A percentile compares a stretch with the other conserved stretches of the same genome.
These are phyloP conservation scores for Amphipoea lucens DNA, from an alignment of 2,888 invertebrate species.

Conservation along the genomic window DNA sequence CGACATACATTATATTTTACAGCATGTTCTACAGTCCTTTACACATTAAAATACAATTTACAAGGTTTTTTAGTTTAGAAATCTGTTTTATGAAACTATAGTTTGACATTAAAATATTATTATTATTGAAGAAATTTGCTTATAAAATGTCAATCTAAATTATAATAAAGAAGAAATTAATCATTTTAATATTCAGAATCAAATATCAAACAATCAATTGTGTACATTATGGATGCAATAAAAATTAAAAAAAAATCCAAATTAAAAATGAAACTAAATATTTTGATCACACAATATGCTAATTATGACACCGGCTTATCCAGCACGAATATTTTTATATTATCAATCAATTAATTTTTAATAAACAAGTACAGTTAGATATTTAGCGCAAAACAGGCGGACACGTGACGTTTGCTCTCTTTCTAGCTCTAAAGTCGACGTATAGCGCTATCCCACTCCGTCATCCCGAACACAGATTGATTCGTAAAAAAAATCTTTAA, in stretches of 20 bases:
- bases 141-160: constrained; percentile 1
- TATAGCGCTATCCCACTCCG: constrained; percentile 28
- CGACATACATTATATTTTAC: constrained; percentile 53
- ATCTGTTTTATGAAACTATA: constrained; percentile 7
- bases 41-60: constrained; percentile 47
- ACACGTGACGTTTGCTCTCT: constrained; percentile 34
- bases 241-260: neutral
- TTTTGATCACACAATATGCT: constrained; percentile 47
- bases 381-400: constrained; percentile 43
- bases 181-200: constrained; percentile 6
- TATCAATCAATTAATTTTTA: constrained; percentile 16
- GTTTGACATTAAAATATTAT: constrained; percentile 23
- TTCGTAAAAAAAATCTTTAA: constrained; percentile 15
- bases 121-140: constrained; percentile 1
- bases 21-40: constrained; percentile 41
- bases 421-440: constrained; percentile 15
- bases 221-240: no score
- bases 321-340: constrained; percentile 22
- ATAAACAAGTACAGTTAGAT: constrained; percentile 23
- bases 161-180: constrained; percentile 1
- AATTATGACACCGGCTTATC: constrained; percentile 35
- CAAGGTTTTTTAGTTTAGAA: constrained; percentile 19
- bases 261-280: constrained; percentile 25
- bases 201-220: constrained; percentile 10
- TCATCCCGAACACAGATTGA: constrained; percentile 1